Conservation (phyloP, 2,888 invertebrate species). For the Adela reaumurella region DNA sequence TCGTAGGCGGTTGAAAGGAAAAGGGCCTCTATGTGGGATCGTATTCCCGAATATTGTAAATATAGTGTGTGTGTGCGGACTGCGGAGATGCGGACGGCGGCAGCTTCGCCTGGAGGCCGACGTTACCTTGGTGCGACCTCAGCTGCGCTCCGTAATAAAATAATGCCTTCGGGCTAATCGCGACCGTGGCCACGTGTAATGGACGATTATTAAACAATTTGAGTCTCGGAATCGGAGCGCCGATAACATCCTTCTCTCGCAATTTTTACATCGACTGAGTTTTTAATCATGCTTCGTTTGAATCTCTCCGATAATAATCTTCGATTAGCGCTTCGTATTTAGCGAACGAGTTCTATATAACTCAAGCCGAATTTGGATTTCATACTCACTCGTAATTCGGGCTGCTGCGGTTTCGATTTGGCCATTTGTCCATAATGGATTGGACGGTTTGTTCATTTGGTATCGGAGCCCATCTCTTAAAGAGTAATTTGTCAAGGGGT, state of each 20-base stretch:
- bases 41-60: neutral
- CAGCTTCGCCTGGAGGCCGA: neutral
- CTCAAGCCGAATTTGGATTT: slow-evolving; percentile 1
- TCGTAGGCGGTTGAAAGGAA: slow-evolving; percentile 18
- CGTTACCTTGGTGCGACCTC: neutral
- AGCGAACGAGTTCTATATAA: slow-evolving; percentile 1
- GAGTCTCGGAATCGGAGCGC: neutral
- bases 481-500: slow-evolving; percentile 35
- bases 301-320: slow-evolving; percentile 40
- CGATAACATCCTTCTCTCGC: too few species aligned
- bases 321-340: slow-evolving; percentile 26
- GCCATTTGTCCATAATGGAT: slow-evolving; percentile 49
- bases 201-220: neutral
- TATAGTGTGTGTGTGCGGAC: too few species aligned
- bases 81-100: neutral
- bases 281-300: slow-evolving; percentile 45
- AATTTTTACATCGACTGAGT: slow-evolving; percentile 20
- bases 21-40: neutral
- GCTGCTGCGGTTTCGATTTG: slow-evolving; percentile 25
- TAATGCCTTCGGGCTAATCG: neutral
- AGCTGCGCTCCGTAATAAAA: neutral
- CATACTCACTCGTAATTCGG: slow-evolving; percentile 3
- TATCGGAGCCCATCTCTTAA: slow-evolving; percentile 47
- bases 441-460: slow-evolving; percentile 28
- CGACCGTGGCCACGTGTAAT: neutral